Conservation (phyloP, 2,888 invertebrate species). For the Euzetes globulus region DNA sequence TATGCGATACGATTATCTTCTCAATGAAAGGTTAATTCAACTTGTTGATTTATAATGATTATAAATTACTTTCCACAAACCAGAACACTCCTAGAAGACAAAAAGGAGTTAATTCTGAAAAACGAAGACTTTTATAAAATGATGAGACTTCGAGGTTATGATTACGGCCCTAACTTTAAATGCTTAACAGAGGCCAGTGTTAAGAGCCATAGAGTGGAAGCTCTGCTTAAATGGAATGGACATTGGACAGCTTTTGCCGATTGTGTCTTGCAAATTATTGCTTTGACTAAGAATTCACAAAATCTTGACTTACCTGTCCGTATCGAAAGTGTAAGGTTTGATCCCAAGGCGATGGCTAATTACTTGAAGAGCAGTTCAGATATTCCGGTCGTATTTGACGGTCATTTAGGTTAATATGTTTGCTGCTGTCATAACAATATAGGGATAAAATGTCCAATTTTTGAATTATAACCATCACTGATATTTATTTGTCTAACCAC, state of each 20-base stretch:
- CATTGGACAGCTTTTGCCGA: constrained; percentile 95
- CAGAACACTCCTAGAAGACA: too few relatives aligned
- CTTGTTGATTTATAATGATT: too few relatives aligned
- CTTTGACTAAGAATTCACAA: constrained; percentile 40
- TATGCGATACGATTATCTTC: too few relatives aligned
- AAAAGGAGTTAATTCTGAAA: background rate
- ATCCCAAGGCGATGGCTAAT: constrained; percentile 22
- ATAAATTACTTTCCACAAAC: too few relatives aligned
- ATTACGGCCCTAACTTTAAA: constrained; percentile 16
- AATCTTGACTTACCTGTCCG: constrained; percentile 48
- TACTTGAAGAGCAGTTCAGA: background rate
- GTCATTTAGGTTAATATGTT: constrained; percentile 49
- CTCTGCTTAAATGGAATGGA: constrained; percentile 12
- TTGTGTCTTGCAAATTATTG: constrained; percentile 77
- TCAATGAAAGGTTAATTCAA: too few relatives aligned
- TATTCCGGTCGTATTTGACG: constrained; percentile 41
- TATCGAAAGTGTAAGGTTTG: constrained; percentile 42
- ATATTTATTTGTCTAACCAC: too few relatives aligned
- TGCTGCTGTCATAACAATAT: too few relatives aligned
- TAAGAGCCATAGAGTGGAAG: background rate
- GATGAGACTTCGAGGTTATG: constrained; percentile 11
- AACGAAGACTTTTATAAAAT: constrained; percentile 2
- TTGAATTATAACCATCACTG: too few relatives aligned
- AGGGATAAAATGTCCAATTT: too few relatives aligned
- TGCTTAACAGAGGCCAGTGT: background rate